Evolutionary conservation across 2,113 vertebrate genomes (phyloP).

Genomic region (Blennius ocellaris): DNA sequence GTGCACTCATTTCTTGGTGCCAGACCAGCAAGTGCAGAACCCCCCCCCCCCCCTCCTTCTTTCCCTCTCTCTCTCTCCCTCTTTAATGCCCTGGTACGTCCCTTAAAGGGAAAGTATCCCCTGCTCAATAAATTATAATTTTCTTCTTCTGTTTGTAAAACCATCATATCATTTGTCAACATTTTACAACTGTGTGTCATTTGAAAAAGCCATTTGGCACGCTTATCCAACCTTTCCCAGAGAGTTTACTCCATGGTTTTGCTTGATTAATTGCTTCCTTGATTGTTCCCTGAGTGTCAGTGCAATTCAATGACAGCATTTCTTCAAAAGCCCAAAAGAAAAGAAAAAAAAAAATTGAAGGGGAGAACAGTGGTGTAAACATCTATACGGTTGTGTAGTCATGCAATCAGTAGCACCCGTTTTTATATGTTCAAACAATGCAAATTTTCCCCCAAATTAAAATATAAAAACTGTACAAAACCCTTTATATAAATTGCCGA

Average conservation of each 20-base stretch:
- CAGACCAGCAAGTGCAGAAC: conserved; percentile 70
- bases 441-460: background rate
- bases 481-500: no score
- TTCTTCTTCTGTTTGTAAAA: conserved; percentile 4
- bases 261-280: conserved; percentile 29
- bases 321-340: conserved; percentile 7
- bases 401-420: background rate
- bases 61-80: conserved; percentile 3
- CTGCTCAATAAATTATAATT: conserved; percentile 8
- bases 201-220: conserved; percentile 30
- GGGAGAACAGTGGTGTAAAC: background rate
- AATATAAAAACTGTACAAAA: background rate
- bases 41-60: conserved; percentile 38
- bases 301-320: background rate
- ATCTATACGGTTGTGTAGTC: background rate
- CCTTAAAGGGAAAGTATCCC: conserved; percentile 44
- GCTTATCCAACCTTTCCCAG: background rate
- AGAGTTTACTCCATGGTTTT: conserved; percentile 25
- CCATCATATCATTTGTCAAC: conserved; percentile 15
- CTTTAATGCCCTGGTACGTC: conserved; percentile 33
- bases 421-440: conserved; percentile 3
- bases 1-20: conserved; percentile 62
- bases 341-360: background rate
- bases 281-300: conserved; percentile 1
- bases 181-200: conserved; percentile 19